phyloP scores from a whole-genome alignment of 2,113 vertebrate species.

The Melospiza melodia region DNA sequence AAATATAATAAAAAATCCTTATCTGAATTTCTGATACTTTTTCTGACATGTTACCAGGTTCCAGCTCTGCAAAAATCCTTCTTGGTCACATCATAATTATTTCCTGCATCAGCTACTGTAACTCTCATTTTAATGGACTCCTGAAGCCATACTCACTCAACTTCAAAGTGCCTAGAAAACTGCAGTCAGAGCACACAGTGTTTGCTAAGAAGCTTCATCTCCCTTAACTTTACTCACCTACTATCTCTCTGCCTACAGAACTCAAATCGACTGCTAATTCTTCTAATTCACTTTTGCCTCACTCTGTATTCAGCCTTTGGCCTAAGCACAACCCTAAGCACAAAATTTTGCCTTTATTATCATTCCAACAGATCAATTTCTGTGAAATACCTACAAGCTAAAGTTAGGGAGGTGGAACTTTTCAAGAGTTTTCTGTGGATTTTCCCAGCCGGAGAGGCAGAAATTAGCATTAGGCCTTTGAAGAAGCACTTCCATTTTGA shows the following conservation, averaged over 20 bases:
- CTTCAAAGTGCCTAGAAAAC: not conserved
- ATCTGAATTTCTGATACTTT: not conserved
- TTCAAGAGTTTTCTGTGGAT: not conserved
- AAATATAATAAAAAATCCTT: not conserved
- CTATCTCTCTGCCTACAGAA: not conserved
- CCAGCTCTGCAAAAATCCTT: not conserved
- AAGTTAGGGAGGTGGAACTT: not conserved
- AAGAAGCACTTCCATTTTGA: not conserved
- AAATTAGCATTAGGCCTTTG: not conserved
- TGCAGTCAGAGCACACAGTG: not conserved
- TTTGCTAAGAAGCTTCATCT: not conserved
- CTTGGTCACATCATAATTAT: slow-evolving; percentile 10
- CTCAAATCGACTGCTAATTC: not conserved
- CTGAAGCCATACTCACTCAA: not conserved
- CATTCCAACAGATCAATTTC: not conserved
- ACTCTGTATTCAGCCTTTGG: not conserved
- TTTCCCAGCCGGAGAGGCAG: not conserved
- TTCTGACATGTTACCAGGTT: not conserved
- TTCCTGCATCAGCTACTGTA: not conserved
- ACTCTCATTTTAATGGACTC: not conserved
- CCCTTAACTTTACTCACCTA: not conserved
- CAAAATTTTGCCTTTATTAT: not conserved
- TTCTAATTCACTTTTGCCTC: not conserved
- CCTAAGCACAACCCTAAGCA: not conserved
- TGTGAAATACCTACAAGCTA: not conserved